phyloP scores from a whole-genome alignment of 2,113 vertebrate genomes.

The Ceuthmochares aereus region DNA sequence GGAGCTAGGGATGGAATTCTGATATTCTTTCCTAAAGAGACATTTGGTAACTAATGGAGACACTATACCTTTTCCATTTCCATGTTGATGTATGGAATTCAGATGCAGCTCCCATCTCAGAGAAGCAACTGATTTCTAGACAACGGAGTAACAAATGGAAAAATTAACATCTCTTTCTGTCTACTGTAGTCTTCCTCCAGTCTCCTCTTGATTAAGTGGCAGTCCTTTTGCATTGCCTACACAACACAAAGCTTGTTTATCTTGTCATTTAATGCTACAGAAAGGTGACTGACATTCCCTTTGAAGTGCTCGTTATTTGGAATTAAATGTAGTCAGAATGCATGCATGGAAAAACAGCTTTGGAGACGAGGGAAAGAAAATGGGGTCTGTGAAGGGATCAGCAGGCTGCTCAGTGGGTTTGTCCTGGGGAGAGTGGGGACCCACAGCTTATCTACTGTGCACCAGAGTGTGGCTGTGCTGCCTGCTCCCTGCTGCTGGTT shows the following conservation, averaged over 20 bases:
- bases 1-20: not conserved
- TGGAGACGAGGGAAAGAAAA: not conserved
- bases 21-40: not conserved
- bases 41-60: not conserved
- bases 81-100: not conserved
- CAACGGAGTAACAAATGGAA: not conserved
- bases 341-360: not conserved
- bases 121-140: not conserved
- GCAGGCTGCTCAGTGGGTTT: not conserved
- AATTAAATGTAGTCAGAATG: not conserved
- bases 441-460: no score
- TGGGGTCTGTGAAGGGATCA: not conserved
- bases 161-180: not conserved
- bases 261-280: not conserved
- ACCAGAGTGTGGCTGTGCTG: no score
- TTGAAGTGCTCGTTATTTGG: not conserved
- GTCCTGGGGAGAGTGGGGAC: fast-evolving
- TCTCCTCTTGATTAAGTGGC: not conserved
- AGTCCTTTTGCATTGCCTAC: not conserved
- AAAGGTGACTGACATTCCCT: not conserved
- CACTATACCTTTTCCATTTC: not conserved
- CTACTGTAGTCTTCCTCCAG: not conserved
- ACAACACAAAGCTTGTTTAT: not conserved
- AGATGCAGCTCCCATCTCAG: not conserved
- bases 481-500: no score